Conservation (phyloP, 2,888 invertebrate genomes). For the Argynnis bischoffii region DNA sequence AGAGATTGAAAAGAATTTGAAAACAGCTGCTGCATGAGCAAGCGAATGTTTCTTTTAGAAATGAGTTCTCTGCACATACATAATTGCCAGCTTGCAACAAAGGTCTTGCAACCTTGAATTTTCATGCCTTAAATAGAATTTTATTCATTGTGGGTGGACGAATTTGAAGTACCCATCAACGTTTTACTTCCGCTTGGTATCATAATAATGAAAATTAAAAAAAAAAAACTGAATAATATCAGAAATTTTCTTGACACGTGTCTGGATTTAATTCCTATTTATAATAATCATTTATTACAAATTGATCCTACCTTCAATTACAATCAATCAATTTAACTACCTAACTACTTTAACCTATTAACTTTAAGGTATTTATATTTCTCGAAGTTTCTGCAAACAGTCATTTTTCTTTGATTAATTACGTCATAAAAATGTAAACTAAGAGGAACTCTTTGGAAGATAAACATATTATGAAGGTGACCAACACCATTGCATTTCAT, state of each 20-base stretch:
- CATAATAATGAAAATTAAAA: too few relatives aligned
- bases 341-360: too few relatives aligned
- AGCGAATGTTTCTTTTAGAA: conserved; percentile 18
- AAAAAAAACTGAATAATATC: too few relatives aligned
- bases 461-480: conserved; percentile 17
- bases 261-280: too few relatives aligned
- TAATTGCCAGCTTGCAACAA: conserved; percentile 14
- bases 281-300: too few relatives aligned
- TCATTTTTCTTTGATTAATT: conserved; percentile 11
- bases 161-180: conserved; percentile 6
- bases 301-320: too few relatives aligned
- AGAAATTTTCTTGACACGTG: too few relatives aligned
- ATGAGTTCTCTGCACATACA: conserved; percentile 11
- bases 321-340: too few relatives aligned
- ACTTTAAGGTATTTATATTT: neutral
- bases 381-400: conserved; percentile 1
- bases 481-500: conserved; percentile 12
- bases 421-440: conserved; percentile 10
- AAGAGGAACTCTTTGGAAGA: conserved; percentile 12
- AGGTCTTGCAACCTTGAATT: conserved; percentile 9
- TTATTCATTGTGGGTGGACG: conserved; percentile 11
- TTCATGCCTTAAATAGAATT: conserved; percentile 11
- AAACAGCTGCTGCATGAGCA: conserved; percentile 13
- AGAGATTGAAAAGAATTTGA: conserved; percentile 16
- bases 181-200: neutral